Evolutionary conservation across 2,113 vertebrate species (phyloP), one percentile per base, ranked within the genome.

Genomic region (Miniopterus natalensis): DNA sequence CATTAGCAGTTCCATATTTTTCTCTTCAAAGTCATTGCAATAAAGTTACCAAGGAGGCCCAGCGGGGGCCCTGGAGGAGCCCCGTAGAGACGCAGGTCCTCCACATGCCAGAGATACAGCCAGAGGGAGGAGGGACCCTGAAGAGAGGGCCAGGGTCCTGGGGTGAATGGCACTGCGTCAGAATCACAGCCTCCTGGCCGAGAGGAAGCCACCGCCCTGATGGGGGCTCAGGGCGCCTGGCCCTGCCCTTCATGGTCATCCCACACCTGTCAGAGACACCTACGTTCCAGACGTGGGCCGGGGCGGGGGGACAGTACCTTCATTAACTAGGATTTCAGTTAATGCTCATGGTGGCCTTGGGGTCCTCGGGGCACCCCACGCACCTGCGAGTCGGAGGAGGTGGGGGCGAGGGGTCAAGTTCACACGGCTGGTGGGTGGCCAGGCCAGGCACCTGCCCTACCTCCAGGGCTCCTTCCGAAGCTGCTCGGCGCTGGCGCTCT

Each of bases 1-100:
- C 71, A 94, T 98, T 94, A 98, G 97, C 97, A 94, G 81, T 84
- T 97, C 89, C 23, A 2, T 13, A 47, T 55, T 59, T 17, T 5
- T 3, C 15, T 84, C 63, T 92, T 0, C 17, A 53, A 96, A 95
- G 79, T 31, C 23, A 81, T 17, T 13, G 95, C 42, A 1, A 5
- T 87, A 23, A 93, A 97, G 93, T 80, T 94, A 75, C 3, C 27
- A 75, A 70, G 40, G 89, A 89, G 45, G 71, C 3, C 49, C 31
- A 1, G 2, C 0, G 4, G 84, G 94, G 95, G 86, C 84, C 93
- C 84, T 53, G 11, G 87, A 23, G 96, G 87, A 90, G 91, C 93
- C 94, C 96, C 93, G 75, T 29, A 7, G 88, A 27, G 59, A 3
- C 17, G 0, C 51, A 11, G 17, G 45, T 17, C 40, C 63, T 15